Evolutionary conservation across 2,888 invertebrate species (phyloP).

Genomic region (Gryllus longicercus): DNA sequence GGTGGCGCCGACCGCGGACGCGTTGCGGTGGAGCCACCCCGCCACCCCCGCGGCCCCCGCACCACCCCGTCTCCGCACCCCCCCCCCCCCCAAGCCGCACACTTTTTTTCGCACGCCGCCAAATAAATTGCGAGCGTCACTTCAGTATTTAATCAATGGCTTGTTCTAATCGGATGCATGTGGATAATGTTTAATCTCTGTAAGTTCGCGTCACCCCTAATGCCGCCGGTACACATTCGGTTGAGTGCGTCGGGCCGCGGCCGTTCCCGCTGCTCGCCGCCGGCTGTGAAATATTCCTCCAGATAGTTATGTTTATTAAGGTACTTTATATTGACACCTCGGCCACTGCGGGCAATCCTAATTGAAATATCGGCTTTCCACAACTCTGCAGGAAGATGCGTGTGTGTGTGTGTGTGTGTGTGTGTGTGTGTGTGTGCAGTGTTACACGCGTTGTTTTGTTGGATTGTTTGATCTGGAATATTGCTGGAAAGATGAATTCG

Average conservation of each 20-base stretch:
- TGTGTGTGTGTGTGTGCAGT: not conserved
- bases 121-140: not conserved
- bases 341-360: not conserved
- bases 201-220: not conserved
- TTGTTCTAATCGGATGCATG: constrained; percentile 17
- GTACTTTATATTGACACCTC: constrained; percentile 2
- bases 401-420: not conserved
- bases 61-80: not conserved
- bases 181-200: constrained; percentile 11
- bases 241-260: not conserved
- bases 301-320: not conserved
- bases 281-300: not conserved
- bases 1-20: not conserved
- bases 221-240: not conserved
- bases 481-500: too few species aligned
- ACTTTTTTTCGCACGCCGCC: not conserved
- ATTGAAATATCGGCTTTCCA: not conserved
- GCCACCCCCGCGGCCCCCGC: not conserved
- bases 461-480: not conserved
- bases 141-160: constrained; percentile 3
- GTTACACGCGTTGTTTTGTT: not conserved
- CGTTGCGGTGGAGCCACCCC: not conserved
- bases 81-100: not conserved
- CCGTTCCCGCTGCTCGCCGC: not conserved
- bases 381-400: not conserved